Conservation (phyloP, 2,888 invertebrate genomes). For the Rhaphigaster nebulosa region DNA sequence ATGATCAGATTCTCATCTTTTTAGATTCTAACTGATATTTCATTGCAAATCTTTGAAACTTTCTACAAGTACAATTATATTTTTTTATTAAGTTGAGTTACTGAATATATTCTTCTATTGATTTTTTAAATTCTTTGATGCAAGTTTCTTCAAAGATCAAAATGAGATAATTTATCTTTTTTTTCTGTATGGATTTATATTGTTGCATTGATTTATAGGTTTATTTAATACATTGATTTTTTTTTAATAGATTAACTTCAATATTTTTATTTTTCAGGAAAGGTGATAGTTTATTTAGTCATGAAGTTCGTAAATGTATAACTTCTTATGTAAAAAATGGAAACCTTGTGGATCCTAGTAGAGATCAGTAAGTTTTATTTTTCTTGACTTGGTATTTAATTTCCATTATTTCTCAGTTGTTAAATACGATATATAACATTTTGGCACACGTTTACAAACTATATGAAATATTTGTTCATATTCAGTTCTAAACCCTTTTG, state of each 20-base stretch:
- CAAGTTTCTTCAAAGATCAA: too few species aligned
- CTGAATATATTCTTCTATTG: too few species aligned
- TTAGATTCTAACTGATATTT: too few species aligned
- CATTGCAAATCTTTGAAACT: too few species aligned
- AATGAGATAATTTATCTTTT: too few species aligned
- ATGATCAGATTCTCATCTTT: too few species aligned
- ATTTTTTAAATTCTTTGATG: too few species aligned
- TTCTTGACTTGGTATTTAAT: neutral
- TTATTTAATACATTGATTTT: neutral
- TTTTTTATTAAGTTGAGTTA: too few species aligned
- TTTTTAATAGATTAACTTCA: neutral
- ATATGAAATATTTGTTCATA: too few species aligned
- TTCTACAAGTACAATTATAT: too few species aligned
- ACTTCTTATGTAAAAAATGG: constrained; percentile 80
- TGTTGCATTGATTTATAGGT: neutral
- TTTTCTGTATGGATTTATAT: too few species aligned
- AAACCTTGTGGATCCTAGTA: constrained; percentile 69
- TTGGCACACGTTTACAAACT: neutral
- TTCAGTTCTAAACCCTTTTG: too few species aligned
- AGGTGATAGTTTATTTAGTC: constrained; percentile 76
- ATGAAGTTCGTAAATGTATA: constrained; percentile 77
- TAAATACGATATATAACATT: neutral
- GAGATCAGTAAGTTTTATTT: constrained; percentile 62
- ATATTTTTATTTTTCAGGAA: constrained; percentile 69
- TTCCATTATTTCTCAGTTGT: neutral